These are phyloP conservation scores for Nomada goodeniana DNA, from an alignment of 2,888 invertebrate species.

Conservation along the genomic window DNA sequence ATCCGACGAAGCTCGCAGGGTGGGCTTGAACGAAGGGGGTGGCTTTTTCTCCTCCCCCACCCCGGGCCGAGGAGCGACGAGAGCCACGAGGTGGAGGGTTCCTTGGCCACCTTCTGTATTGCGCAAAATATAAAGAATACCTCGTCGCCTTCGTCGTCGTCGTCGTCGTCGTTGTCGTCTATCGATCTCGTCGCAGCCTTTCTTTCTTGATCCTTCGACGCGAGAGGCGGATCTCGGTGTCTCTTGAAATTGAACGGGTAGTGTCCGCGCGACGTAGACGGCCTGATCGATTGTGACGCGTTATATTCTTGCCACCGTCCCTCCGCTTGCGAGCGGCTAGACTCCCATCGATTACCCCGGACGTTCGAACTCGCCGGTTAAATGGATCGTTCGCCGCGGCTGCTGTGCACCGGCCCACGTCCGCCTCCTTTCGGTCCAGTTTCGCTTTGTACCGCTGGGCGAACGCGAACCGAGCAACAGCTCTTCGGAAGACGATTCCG, in stretches of 20 bases:
- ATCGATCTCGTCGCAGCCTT: conserved; percentile 38
- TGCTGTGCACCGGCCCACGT: conserved; percentile 20
- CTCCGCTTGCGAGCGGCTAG: conserved; percentile 15
- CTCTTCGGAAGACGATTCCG: too few relatives aligned
- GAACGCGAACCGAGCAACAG: too few relatives aligned
- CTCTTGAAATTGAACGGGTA: conserved; percentile 36
- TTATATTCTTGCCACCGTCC: conserved; percentile 49
- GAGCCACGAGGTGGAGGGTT: conserved; percentile 36
- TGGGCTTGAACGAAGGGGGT: conserved; percentile 35
- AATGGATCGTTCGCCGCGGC: conserved; percentile 24
- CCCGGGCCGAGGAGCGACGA: conserved; percentile 29
- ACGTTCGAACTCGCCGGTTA: conserved; percentile 40
- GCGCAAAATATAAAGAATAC: conserved; percentile 47
- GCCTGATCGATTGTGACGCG: conserved; percentile 43
- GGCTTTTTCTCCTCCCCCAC: conserved; percentile 52
- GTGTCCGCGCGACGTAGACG: background rate
- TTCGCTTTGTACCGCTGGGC: background rate
- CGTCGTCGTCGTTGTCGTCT: conserved; percentile 24
- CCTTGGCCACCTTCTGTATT: conserved; percentile 6
- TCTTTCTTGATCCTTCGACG: conserved; percentile 43
- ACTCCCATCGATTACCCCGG: conserved; percentile 48
- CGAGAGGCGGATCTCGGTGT: conserved; percentile 13
- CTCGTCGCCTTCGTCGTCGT: conserved; percentile 4
- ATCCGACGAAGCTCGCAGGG: conserved; percentile 60
- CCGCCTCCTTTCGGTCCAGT: background rate